Evolutionary conservation across 2,797 vertebrate genomes (phyloP).

Genomic region (Arrhamphus sclerolepis): DNA sequence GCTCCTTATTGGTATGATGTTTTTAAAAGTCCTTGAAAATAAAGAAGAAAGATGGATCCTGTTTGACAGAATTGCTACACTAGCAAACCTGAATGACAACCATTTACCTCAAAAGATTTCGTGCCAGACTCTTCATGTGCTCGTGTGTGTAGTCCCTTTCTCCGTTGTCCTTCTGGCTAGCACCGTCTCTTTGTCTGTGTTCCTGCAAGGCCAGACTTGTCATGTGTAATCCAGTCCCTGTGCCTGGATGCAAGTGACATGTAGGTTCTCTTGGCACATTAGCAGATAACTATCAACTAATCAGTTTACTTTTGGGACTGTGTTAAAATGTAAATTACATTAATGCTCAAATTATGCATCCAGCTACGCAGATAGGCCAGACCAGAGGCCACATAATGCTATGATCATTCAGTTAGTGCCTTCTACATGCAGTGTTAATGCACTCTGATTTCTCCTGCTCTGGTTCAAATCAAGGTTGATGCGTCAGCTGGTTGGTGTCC

Average conservation of each 20-base stretch:
- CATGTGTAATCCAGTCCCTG: constrained; percentile 73
- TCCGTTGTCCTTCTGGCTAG: constrained; percentile 57
- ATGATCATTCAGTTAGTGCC: constrained; percentile 80
- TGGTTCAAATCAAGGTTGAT: constrained; percentile 77
- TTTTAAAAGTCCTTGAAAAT: constrained; percentile 76
- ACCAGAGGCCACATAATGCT: constrained; percentile 80
- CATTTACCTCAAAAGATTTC: constrained; percentile 60
- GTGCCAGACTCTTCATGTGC: constrained; percentile 28
- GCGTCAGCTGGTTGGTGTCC: constrained; percentile 74
- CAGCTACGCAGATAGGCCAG: constrained; percentile 75
- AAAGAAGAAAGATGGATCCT: constrained; percentile 70
- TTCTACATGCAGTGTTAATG: constrained; percentile 84
- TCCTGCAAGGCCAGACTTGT: constrained; percentile 73
- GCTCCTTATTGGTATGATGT: constrained; percentile 67
- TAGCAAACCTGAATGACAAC: constrained; percentile 70
- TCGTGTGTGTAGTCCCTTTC: constrained; percentile 1
- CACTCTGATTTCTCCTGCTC: constrained; percentile 77
- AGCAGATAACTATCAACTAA: constrained; percentile 85
- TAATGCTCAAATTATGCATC: constrained; percentile 86
- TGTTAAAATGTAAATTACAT: constrained; percentile 87
- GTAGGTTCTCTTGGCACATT: constrained; percentile 80
- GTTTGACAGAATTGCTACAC: constrained; percentile 66
- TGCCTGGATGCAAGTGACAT: constrained; percentile 75
- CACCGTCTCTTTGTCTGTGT: constrained; percentile 67
- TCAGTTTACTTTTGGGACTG: constrained; percentile 85